Base-by-base conservation (phyloP, 2,113 vertebrate species). In the Myrmecophaga tridactyla region DNA sequence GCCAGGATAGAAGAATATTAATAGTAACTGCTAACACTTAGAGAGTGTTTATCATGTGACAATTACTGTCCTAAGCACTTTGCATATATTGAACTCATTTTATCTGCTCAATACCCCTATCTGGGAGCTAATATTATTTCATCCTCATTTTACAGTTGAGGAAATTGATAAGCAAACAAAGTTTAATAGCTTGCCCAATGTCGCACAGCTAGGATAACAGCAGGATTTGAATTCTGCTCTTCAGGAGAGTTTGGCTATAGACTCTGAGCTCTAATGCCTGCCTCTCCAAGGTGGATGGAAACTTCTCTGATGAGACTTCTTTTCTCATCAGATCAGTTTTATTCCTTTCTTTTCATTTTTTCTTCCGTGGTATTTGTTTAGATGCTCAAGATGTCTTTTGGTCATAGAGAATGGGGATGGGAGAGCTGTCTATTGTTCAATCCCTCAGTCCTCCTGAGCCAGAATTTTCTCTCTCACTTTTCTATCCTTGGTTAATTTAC, bases 141-240 rank as follows among this genome's bases (percentile, higher is more conserved):
- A 77, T 92, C 34, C 15, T 81, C 70, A 93, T 82, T 95, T 87
- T 87, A 95, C 75, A 90, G 60, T 6, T 77, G 78, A 92, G 72
- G 75, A 86, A 82, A 93, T 27, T 1, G 27, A 81, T 85, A 83
- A 81, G 27, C 56, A 14, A 67, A 67, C 21, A 21, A 48, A 39
- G 43, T 73, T 31, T 23, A 69, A 83, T 80, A 63, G 43, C 36
- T 89, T 48, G 25, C 39, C 15, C 70, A 34, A 10, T 78, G 81
- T 90, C 27, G 56, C 76, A 39, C 36, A 73, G 31, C 18, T 43
- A 58, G 34, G 29, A 18, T 67, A 58, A 60, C 1, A 82, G 39
- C 41, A 75, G n/a, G 51, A 15, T 69, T 43, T 86, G 60, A 76
- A 31, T 41, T 29, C 48, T 43, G 73, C n/a, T n/a, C n/a, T n/a